phyloP scores from a whole-genome alignment of 2,888 invertebrate species.

The Microplitis manilae region DNA sequence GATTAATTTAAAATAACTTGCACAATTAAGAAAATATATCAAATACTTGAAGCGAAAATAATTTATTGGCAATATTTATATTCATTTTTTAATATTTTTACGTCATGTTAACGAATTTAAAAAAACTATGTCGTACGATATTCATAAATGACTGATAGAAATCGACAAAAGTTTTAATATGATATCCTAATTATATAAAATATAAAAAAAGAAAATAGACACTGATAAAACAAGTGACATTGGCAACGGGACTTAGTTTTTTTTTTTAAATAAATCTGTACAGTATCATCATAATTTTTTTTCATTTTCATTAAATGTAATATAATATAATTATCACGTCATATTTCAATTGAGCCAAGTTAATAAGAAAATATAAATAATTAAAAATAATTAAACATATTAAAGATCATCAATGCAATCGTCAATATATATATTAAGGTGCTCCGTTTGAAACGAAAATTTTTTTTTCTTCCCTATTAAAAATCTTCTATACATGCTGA shows the following conservation, averaged over 20 bases:
- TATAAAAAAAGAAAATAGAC: slow-evolving; percentile 8
- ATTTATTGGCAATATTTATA: slow-evolving; percentile 55
- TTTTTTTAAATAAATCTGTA: slow-evolving; percentile 32
- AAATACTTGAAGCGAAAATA: slow-evolving; percentile 42
- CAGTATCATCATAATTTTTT: slow-evolving; percentile 21
- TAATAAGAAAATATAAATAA: slow-evolving; percentile 42
- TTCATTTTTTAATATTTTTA: slow-evolving; percentile 62
- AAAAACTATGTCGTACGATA: slow-evolving; percentile 50
- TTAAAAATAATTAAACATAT: slow-evolving; percentile 12
- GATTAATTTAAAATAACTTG: slow-evolving; percentile 43
- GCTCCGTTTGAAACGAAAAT: too few relatives aligned
- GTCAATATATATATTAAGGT: too few relatives aligned
- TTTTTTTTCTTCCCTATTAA: too few relatives aligned
- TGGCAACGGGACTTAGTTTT: slow-evolving; percentile 41
- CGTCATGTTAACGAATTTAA: slow-evolving; percentile 55
- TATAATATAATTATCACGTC: not conserved
- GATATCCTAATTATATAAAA: slow-evolving; percentile 42
- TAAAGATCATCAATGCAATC: not conserved
- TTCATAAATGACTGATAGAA: slow-evolving; percentile 69
- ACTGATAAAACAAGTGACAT: not conserved
- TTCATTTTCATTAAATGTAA: slow-evolving; percentile 27
- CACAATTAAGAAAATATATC: slow-evolving; percentile 24
- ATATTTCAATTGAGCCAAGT: slow-evolving; percentile 48
- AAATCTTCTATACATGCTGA: too few relatives aligned
- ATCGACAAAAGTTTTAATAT: slow-evolving; percentile 59